These are phyloP conservation scores for Bombylius discolor DNA, from an alignment of 2,888 invertebrate species.

Conservation along the genomic window DNA sequence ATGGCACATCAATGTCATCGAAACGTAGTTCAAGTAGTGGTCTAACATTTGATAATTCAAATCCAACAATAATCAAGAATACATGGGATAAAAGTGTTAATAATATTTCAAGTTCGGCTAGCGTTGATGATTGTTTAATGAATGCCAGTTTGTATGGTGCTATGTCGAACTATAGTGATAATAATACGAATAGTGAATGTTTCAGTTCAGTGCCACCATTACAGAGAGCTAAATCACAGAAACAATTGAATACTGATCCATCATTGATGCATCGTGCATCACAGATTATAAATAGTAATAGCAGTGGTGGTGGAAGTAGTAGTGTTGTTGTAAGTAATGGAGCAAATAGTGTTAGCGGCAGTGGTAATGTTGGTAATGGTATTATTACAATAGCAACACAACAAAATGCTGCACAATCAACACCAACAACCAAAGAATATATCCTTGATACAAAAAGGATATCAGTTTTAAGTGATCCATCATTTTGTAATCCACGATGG, in stretches of 20 bases:
- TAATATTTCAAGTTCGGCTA: constrained; percentile 44
- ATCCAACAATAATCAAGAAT: constrained; percentile 63
- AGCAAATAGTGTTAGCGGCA: constrained; percentile 3
- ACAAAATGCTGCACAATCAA: constrained; percentile 26
- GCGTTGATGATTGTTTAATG: constrained; percentile 34
- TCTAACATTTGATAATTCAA: constrained; percentile 39
- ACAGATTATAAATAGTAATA: constrained; percentile 33
- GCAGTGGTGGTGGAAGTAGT: constrained; percentile 28
- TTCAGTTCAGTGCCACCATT: constrained; percentile 45
- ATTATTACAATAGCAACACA: constrained; percentile 13
- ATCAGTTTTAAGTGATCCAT: constrained; percentile 34
- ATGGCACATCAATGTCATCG: constrained; percentile 20
- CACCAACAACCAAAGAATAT: constrained; percentile 36
- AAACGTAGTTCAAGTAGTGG: constrained; percentile 35
- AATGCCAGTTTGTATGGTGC: constrained; percentile 34
- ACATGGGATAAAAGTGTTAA: constrained; percentile 78
- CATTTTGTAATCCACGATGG: constrained; percentile 35
- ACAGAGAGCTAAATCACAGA: constrained; percentile 57
- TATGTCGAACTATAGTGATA: constrained; percentile 43
- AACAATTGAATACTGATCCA: constrained; percentile 73
- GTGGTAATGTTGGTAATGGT: constrained; percentile 6
- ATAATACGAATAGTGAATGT: constrained; percentile 41
- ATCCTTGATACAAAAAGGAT: constrained; percentile 34
- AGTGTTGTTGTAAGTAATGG: constrained; percentile 18
- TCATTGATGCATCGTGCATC: constrained; percentile 48